Evolutionary conservation across 1,140 invertebrate genomes (phyloP).

Genomic region (Bombus confusus): DNA sequence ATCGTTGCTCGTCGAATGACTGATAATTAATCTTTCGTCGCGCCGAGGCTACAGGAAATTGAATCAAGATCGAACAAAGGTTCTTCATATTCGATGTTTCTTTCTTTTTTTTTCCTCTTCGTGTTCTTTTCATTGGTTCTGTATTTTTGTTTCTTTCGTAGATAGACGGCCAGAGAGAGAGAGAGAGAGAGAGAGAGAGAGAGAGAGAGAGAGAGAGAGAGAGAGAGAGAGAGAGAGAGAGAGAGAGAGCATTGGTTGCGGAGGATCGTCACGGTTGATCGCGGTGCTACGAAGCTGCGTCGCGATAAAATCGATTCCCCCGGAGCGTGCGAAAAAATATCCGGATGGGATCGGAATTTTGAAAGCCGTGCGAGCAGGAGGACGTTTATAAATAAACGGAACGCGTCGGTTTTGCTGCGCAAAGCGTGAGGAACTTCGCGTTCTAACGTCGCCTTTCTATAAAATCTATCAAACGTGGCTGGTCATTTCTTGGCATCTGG

Average conservation of each 20-base stretch:
- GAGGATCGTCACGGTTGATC: neutral
- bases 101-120: neutral
- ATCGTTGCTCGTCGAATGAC: neutral
- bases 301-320: slow-evolving; percentile 22
- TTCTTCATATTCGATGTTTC: neutral
- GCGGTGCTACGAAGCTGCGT: neutral
- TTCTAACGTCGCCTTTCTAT: neutral
- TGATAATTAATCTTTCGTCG: neutral
- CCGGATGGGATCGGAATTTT: slow-evolving; percentile 24
- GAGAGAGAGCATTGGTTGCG: neutral
- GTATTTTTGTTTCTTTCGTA: neutral
- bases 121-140: neutral
- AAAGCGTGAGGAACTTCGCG: neutral
- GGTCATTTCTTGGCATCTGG: slow-evolving; percentile 21
- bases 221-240: neutral
- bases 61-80: neutral
- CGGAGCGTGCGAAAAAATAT: neutral
- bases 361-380: slow-evolving; percentile 26
- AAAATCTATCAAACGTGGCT: neutral
- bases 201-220: too few relatives aligned
- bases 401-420: slow-evolving; percentile 1
- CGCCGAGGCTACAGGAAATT: neutral
- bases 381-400: slow-evolving; percentile 48
- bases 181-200: neutral
- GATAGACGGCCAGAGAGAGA: too few relatives aligned